These are phyloP conservation scores for Brachystomella parvula DNA, from an alignment of 1,140 invertebrate species.

Conservation along the genomic window DNA sequence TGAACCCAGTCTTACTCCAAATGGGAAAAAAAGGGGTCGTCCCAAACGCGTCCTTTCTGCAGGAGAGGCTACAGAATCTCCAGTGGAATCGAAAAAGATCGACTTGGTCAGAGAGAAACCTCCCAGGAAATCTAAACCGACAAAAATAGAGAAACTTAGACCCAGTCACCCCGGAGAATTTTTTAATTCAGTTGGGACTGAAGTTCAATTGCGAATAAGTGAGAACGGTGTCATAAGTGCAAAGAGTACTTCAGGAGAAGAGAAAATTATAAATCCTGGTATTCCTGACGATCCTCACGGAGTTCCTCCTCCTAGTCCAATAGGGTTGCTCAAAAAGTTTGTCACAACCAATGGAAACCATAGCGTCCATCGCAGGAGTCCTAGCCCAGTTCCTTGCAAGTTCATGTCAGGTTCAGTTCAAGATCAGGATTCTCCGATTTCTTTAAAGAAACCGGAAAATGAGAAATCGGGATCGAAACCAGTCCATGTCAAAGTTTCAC, in stretches of 20 bases:
- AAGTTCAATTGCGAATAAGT: constrained; percentile 60
- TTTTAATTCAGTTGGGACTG: constrained; percentile 52
- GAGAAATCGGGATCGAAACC: neutral
- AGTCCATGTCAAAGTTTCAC: neutral
- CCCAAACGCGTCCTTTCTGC: neutral
- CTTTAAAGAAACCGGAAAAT: neutral
- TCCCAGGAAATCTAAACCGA: neutral
- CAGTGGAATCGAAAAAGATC: neutral
- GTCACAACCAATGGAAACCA: neutral
- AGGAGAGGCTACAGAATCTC: no score
- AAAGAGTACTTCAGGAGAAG: constrained; percentile 25
- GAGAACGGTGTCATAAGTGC: constrained; percentile 60
- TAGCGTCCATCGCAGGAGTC: neutral
- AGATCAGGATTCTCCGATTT: neutral
- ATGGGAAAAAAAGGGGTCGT: neutral
- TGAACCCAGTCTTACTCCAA: neutral
- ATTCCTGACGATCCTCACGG: no score
- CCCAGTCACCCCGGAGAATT: neutral
- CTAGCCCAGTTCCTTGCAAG: neutral
- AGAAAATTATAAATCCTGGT: constrained; percentile 34
- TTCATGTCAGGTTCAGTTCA: neutral
- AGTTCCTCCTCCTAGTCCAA: neutral
- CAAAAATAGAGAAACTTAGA: neutral
- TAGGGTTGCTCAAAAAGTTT: neutral
- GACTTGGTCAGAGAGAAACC: neutral